A percentile compares a stretch with the other conserved stretches of the same genome.
These are phyloP conservation scores for Polylopha cassiicola DNA, from an alignment of 2,888 invertebrate genomes.

Conservation along the genomic window DNA sequence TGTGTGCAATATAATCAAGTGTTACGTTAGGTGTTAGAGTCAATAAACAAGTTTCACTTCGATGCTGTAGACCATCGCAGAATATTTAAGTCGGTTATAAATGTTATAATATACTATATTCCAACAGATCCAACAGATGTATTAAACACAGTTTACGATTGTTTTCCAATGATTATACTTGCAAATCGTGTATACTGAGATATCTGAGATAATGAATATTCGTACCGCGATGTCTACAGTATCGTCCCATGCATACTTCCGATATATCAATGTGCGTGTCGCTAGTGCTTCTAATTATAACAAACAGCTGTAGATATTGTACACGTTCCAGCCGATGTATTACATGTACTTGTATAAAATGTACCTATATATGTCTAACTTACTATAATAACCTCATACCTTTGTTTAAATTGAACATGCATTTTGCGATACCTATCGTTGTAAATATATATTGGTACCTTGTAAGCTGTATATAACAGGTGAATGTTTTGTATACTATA, in stretches of 20 bases:
- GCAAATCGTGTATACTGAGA: too few species aligned
- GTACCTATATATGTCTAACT: conserved; percentile 38
- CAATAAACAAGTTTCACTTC: conserved; percentile 42
- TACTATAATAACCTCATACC: conserved; percentile 33
- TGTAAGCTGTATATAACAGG: conserved; percentile 69
- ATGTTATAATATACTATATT: too few species aligned
- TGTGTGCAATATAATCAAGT: conserved; percentile 71
- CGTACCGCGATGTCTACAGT: conserved; percentile 22
- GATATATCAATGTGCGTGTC: conserved; percentile 43
- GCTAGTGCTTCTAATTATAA: conserved; percentile 45
- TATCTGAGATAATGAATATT: conserved; percentile 4
- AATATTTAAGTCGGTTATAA: neutral
- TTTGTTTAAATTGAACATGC: conserved; percentile 37
- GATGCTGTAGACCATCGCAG: conserved; percentile 29
- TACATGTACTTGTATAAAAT: conserved; percentile 44
- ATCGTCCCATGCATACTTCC: conserved; percentile 28
- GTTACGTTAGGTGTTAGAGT: conserved; percentile 59
- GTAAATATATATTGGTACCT: conserved; percentile 55
- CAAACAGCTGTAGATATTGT: conserved; percentile 55
- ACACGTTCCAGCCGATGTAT: conserved; percentile 49
- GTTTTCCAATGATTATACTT: too few species aligned
- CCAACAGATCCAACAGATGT: too few species aligned
- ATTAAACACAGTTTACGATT: too few species aligned
- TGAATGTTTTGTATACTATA: conserved; percentile 60
- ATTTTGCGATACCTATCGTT: conserved; percentile 37